Percentiles rank a stretch among this genome's conserved stretches.
Evolutionary conservation across 2,888 invertebrate species (phyloP).

Genomic region (Platycheirus rosarum): DNA sequence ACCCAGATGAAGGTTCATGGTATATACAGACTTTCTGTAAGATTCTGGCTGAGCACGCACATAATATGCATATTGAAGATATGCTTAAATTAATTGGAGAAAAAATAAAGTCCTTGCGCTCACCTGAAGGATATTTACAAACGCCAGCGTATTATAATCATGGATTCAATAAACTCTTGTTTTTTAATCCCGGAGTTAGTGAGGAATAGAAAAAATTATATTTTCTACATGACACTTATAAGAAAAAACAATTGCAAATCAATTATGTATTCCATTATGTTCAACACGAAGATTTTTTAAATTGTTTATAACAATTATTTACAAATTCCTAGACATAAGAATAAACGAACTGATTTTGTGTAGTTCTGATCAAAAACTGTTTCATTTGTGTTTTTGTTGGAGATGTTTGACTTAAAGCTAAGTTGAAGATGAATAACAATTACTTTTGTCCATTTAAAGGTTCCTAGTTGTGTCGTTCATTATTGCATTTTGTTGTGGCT

Average conservation of each 20-base stretch:
- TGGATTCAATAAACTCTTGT: conserved; percentile 87
- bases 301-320: no score
- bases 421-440: no score
- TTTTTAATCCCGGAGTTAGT: conserved; percentile 86
- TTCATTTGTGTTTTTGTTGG: no score
- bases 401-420: no score
- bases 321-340: neutral
- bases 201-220: conserved; percentile 30
- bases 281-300: neutral
- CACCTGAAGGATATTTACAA: conserved; percentile 83
- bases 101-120: conserved; percentile 82
- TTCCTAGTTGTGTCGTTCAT: no score
- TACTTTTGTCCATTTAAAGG: no score
- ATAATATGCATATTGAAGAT: conserved; percentile 86
- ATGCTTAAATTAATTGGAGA: conserved; percentile 86
- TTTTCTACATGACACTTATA: neutral
- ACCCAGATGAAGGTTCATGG: conserved; percentile 86
- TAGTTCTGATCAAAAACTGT: neutral
- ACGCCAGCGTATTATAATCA: conserved; percentile 86
- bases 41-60: conserved; percentile 86
- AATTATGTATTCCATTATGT: conserved; percentile 9
- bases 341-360: conserved; percentile 4
- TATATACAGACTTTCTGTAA: conserved; percentile 88
- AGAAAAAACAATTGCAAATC: neutral
- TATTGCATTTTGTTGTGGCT: no score